Evolutionary conservation across 2,113 vertebrate genomes (phyloP).

Genomic region (Apodemus speciosus): DNA sequence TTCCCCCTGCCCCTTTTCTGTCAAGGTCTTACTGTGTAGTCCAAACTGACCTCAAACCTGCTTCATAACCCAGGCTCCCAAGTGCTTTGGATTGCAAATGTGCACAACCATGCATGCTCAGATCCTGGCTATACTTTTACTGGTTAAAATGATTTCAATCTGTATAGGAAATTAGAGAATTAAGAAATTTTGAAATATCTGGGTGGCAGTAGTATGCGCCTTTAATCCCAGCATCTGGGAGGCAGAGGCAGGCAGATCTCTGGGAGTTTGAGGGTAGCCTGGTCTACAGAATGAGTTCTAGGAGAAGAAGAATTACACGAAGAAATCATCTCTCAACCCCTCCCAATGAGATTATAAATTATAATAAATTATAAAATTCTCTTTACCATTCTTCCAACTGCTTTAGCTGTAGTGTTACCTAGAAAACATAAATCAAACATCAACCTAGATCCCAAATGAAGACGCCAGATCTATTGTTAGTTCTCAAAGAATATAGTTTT

Average conservation of each 20-base stretch:
- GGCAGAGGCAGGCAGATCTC: neutral
- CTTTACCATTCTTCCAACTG: constrained; percentile 55
- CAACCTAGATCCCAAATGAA: neutral
- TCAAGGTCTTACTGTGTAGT: neutral
- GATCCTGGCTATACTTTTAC: neutral
- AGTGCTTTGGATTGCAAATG: neutral
- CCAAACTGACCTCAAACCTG: neutral
- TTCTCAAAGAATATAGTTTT: neutral
- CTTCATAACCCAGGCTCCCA: neutral
- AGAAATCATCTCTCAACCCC: neutral
- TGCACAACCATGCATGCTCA: neutral
- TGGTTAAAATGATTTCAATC: neutral
- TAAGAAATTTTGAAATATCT: neutral
- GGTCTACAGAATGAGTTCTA: neutral
- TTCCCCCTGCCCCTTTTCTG: neutral
- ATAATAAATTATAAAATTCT: constrained; percentile 22
- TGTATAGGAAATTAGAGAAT: neutral
- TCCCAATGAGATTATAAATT: neutral
- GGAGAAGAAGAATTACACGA: neutral
- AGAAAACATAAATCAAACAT: constrained; percentile 61
- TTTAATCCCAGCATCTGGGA: neutral
- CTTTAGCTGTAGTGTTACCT: constrained; percentile 42
- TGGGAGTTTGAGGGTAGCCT: neutral
- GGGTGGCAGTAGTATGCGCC: neutral
- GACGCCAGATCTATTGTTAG: neutral